These are phyloP conservation scores for Semicossyphus pulcher DNA, from an alignment of 2,113 vertebrate species.

Conservation along the genomic window DNA sequence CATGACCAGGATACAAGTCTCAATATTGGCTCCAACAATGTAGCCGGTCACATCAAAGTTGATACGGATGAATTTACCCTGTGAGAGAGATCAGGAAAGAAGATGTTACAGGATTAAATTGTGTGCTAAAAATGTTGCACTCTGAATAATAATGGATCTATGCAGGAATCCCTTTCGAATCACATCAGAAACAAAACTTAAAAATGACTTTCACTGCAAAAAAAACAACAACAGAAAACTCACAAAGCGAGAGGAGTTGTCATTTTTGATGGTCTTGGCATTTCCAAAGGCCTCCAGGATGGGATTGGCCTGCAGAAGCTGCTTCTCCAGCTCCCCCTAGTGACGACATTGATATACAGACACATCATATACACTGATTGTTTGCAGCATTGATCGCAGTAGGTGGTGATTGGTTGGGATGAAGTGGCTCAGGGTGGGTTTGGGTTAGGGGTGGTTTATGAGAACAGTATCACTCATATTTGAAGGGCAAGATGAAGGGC, in stretches of 20 bases:
- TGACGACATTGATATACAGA: constrained; percentile 51
- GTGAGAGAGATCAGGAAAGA: constrained; percentile 14
- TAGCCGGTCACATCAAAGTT: constrained; percentile 98
- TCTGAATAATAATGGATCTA: no score
- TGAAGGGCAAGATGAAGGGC: not conserved
- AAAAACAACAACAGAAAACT: constrained; percentile 72
- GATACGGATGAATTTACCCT: constrained; percentile 98
- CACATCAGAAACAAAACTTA: no score
- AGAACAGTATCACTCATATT: constrained; percentile 1
- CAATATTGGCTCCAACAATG: constrained; percentile 97
- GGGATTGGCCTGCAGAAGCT: constrained; percentile 97
- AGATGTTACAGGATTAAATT: not conserved
- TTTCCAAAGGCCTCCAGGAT: constrained; percentile 98
- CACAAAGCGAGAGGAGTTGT: constrained; percentile 98
- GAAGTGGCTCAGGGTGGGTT: not conserved
- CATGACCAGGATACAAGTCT: constrained; percentile 93
- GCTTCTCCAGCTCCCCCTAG: constrained; percentile 96
- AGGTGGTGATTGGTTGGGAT: not conserved
- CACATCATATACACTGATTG: not conserved
- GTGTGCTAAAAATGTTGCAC: not conserved
- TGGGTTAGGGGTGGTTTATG: not conserved
- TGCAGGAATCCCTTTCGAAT: no score
- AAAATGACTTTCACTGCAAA: no score
- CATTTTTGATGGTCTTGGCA: constrained; percentile 98
- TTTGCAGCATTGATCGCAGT: not conserved